Percentiles rank a stretch among this genome's conserved stretches.
These are phyloP conservation scores for Dendrolimus pini DNA, from an alignment of 2,888 invertebrate genomes.

Conservation along the genomic window DNA sequence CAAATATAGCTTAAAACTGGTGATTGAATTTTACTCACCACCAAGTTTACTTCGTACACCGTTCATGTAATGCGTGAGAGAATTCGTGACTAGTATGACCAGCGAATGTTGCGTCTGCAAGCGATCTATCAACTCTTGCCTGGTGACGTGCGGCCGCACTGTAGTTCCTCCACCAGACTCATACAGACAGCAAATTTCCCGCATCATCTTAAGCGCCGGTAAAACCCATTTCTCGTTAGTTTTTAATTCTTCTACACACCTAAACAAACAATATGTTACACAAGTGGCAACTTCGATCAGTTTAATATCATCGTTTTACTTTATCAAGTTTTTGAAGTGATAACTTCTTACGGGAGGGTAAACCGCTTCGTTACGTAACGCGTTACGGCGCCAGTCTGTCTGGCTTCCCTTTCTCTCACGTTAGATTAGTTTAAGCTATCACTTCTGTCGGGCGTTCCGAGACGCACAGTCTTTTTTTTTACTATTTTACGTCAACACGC, in stretches of 20 bases:
- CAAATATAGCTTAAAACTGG: too few species aligned
- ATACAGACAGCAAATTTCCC: conserved; percentile 96
- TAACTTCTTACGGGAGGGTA: too few species aligned
- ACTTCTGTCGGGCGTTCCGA: too few species aligned
- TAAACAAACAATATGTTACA: conserved; percentile 14
- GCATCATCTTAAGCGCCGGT: conserved; percentile 95
- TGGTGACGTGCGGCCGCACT: conserved; percentile 64
- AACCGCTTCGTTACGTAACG: too few species aligned
- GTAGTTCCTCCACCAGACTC: conserved; percentile 82
- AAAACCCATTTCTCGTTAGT: conserved; percentile 93
- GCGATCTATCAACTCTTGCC: conserved; percentile 89
- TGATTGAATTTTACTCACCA: conserved; percentile 25
- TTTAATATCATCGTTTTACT: not conserved
- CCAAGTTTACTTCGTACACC: conserved; percentile 79
- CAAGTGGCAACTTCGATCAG: not conserved
- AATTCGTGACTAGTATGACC: conserved; percentile 95
- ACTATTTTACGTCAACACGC: too few species aligned
- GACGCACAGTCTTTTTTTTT: too few species aligned
- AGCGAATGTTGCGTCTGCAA: conserved; percentile 94
- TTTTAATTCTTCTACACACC: conserved; percentile 95
- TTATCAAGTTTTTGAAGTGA: not conserved
- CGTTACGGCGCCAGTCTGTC: too few species aligned
- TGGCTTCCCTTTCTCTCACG: too few species aligned
- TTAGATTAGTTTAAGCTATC: too few species aligned
- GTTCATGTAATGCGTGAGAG: conserved; percentile 93